Evolutionary conservation across 2,113 vertebrate genomes (phyloP), one percentile per base, ranked within the genome.

Genomic region (Bagarius yarrelli): DNA sequence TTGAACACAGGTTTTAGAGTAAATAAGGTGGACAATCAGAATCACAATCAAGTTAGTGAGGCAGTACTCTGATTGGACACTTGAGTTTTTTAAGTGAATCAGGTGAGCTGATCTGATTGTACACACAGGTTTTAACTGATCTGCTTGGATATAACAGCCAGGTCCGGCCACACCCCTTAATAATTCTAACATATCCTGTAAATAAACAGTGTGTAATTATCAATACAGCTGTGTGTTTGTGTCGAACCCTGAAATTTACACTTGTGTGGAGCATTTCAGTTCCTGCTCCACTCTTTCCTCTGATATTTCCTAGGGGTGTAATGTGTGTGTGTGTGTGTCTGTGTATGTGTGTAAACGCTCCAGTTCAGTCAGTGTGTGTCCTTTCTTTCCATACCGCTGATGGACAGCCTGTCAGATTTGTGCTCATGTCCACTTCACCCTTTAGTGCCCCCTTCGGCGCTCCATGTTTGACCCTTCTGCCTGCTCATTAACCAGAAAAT

Each of bases 301-400:
- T 16, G 9, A 40, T 59, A 47, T 59, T 57, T 71, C 32, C 30
- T 14, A 0, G 16, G 13, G 16, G n/a, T 47, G 19, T 59, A 52
- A 80, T 80, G 85, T 85, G 32, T 81, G 36, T 40, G 36, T 40
- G 36, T 40, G 36, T 40, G 36, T 40, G 36, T 40, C 3, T 40
- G 36, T 40, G 36, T 40, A 8, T 40, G 36, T 80, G 85, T 85
- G 32, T 81, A 55, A 84, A 76, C 67, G 13, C 72, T 78, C 77
- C 72, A 44, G 52, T 81, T 87, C 88, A 86, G 57, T 82, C 15
- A 32, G 57, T 72, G 64, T 70, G 78, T 78, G 86, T 44, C 23
- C 56, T 25, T 44, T 30, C 56, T 50, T 2, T 66, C 74, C 19
- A 40, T 78, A 57, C 64, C 21, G 25, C 36, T 81, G 83, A 84